A percentile compares a stretch with the other conserved stretches of the same genome.
Conservation (phyloP, 2,797 vertebrate genomes). For the Oryzias sinensis region DNA sequence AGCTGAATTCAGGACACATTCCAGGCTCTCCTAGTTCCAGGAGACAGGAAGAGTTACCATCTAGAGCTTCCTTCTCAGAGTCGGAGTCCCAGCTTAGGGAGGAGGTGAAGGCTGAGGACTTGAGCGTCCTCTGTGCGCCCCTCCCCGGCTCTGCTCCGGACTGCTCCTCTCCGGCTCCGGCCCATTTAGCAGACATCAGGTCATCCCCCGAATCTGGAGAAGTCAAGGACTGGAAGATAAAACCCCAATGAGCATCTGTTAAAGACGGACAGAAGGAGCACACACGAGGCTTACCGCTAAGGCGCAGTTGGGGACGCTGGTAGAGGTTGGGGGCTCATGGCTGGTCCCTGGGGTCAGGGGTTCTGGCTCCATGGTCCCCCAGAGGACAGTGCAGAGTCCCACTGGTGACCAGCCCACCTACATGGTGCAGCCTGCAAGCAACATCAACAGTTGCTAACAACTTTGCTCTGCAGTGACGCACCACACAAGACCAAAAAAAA, state of each 20-base stretch:
- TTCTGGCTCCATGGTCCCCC: conserved; percentile 75
- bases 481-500: background rate
- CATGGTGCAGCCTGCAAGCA: conserved; percentile 61
- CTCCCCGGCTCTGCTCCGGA: conserved; percentile 52
- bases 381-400: conserved; percentile 70
- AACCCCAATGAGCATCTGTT: background rate
- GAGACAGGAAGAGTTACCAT: conserved; percentile 63
- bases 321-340: conserved; percentile 55
- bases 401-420: conserved; percentile 60
- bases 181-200: conserved; percentile 48
- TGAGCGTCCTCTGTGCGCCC: conserved; percentile 64
- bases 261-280: background rate
- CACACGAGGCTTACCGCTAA: conserved; percentile 55
- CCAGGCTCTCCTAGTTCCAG: background rate
- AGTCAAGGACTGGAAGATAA: conserved; percentile 49
- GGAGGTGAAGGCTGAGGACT: conserved; percentile 78
- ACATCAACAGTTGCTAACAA: too few relatives aligned
- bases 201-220: conserved; percentile 60
- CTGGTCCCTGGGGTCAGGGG: conserved; percentile 69
- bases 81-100: conserved; percentile 84
- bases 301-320: conserved; percentile 50
- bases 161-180: conserved; percentile 40
- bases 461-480: too few relatives aligned
- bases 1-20: background rate
- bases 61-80: conserved; percentile 79